phyloP scores from a whole-genome alignment of 2,888 invertebrate genomes.

The Mimumesa dahlbomi region DNA sequence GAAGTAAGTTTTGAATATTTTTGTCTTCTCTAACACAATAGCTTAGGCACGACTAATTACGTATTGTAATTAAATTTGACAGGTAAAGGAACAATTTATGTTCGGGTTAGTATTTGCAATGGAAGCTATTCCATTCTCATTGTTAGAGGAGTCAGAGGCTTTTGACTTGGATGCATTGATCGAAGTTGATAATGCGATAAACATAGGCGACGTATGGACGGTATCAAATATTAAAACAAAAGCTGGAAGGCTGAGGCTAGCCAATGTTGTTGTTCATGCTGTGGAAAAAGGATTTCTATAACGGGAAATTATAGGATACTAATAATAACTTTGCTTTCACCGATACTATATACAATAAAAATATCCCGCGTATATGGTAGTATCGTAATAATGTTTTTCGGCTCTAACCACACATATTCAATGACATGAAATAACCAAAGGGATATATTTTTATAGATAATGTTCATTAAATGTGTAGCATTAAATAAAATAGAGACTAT shows the following conservation, averaged over 20 bases:
- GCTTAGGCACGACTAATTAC: too few relatives aligned
- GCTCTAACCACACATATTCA: too few relatives aligned
- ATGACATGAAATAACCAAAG: constrained; percentile 13
- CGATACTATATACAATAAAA: too few relatives aligned
- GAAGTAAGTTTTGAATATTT: constrained; percentile 79
- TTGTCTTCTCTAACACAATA: too few relatives aligned
- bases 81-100: constrained; percentile 82
- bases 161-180: constrained; percentile 83
- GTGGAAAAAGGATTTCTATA: constrained; percentile 84
- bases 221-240: constrained; percentile 83
- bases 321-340: not conserved
- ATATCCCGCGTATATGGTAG: too few relatives aligned
- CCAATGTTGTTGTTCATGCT: constrained; percentile 85
- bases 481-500: constrained; percentile 75
- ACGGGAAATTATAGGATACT: not conserved
- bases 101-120: constrained; percentile 84
- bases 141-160: constrained; percentile 83
- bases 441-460: constrained; percentile 48
- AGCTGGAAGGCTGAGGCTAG: constrained; percentile 83
- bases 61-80: too few relatives aligned
- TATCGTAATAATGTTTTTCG: too few relatives aligned
- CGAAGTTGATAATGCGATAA: constrained; percentile 82
- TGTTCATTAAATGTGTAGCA: constrained; percentile 64
- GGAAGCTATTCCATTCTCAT: constrained; percentile 83
- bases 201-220: constrained; percentile 86